phyloP scores from a whole-genome alignment of 1,140 invertebrate species.

The Gryon sp. region DNA sequence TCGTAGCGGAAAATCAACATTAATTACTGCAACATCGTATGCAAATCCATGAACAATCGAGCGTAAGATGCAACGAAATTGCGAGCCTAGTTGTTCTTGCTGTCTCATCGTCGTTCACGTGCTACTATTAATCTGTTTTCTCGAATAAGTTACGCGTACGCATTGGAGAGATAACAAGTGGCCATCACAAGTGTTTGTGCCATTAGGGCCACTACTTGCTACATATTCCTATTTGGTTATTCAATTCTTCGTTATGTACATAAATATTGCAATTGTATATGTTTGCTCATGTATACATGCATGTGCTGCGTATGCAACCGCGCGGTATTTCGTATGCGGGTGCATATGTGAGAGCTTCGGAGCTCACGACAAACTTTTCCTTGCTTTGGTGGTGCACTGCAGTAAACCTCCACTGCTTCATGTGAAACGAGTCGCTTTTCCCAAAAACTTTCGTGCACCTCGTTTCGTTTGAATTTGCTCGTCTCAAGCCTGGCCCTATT shows the following conservation, averaged over 20 bases:
- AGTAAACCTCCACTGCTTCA: constrained; percentile 40
- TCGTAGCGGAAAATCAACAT: constrained; percentile 50
- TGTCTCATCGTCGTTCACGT: constrained; percentile 19
- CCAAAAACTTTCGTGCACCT: constrained; percentile 58
- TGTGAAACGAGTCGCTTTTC: constrained; percentile 18
- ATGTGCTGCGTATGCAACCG: constrained; percentile 17
- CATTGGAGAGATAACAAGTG: constrained; percentile 64
- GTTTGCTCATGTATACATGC: constrained; percentile 41
- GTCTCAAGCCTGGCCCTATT: constrained; percentile 56
- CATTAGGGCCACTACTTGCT: constrained; percentile 53
- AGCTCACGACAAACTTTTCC: constrained; percentile 29
- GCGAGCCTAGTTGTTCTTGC: neutral
- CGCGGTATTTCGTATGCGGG: constrained; percentile 48
- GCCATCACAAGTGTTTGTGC: constrained; percentile 62
- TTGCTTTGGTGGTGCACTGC: constrained; percentile 49
- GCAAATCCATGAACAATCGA: constrained; percentile 45
- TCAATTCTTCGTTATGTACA: constrained; percentile 55
- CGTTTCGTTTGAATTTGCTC: constrained; percentile 49
- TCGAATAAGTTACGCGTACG: constrained; percentile 39
- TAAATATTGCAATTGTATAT: constrained; percentile 51
- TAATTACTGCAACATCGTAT: constrained; percentile 30
- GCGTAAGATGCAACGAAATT: constrained; percentile 38
- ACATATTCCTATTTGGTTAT: constrained; percentile 57
- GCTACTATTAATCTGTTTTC: constrained; percentile 56
- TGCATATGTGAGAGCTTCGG: constrained; percentile 22